Conservation (phyloP, 1,140 invertebrate species). For the Scaptomyza pallida region DNA sequence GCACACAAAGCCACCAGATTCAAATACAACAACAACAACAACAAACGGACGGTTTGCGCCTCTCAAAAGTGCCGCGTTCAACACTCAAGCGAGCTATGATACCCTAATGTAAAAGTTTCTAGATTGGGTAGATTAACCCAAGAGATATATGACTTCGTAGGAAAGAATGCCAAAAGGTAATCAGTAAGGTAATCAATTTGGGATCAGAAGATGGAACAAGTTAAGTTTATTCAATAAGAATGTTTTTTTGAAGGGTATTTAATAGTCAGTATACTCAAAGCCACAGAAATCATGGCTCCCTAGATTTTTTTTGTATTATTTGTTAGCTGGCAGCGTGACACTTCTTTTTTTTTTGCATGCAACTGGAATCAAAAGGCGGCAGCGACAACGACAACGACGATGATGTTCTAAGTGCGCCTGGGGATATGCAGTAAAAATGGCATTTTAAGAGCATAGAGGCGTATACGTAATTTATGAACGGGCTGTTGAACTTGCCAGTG, state of each 20-base stretch:
- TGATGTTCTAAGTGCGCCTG: conserved; percentile 61
- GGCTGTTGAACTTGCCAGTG: conserved; percentile 34
- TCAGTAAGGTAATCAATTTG: too few relatives aligned
- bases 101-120: background rate
- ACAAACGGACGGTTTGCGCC: background rate
- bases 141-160: too few relatives aligned
- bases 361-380: conserved; percentile 26
- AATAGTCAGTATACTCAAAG: background rate
- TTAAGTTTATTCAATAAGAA: too few relatives aligned
- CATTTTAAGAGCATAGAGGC: conserved; percentile 42
- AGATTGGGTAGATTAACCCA: conserved; percentile 14
- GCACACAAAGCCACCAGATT: conserved; percentile 49
- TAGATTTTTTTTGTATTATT: conserved; percentile 41
- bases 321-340: conserved; percentile 31
- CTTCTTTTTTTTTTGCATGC: conserved; percentile 33
- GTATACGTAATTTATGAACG: conserved; percentile 44
- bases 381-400: background rate
- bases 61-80: conserved; percentile 44
- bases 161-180: too few relatives aligned
- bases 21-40: conserved; percentile 20
- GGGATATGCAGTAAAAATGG: conserved; percentile 76
- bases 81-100: conserved; percentile 43
- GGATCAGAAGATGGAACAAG: background rate
- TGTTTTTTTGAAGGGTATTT: conserved; percentile 1
- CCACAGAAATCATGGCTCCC: conserved; percentile 4